phyloP scores from a whole-genome alignment of 1,140 invertebrate genomes.

The Drosophila tani region DNA sequence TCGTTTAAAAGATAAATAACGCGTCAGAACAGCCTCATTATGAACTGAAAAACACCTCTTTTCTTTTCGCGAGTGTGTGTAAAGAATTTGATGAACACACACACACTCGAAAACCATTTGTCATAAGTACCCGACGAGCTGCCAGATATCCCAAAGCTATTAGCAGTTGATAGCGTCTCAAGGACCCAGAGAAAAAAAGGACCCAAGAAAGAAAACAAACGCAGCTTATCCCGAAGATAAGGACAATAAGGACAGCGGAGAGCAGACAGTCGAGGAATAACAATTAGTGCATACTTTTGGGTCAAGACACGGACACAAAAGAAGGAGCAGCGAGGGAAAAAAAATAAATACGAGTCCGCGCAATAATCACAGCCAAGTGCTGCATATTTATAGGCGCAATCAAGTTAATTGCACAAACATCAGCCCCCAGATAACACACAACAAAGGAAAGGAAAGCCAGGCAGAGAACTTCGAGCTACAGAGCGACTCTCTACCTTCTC shows the following conservation, averaged over 20 bases:
- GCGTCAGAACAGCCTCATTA: conserved; percentile 6
- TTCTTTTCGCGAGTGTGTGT: neutral
- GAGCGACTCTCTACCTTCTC: neutral
- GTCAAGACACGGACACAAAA: conserved; percentile 30
- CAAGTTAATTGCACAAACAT: conserved; percentile 77
- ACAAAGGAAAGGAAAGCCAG: conserved; percentile 19
- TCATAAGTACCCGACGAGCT: conserved; percentile 16
- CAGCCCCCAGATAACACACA: conserved; percentile 19
- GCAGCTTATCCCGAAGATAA: conserved; percentile 10
- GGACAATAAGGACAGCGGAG: conserved; percentile 12
- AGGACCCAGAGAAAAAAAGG: conserved; percentile 8
- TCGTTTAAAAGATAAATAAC: neutral
- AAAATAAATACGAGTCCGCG: conserved; percentile 50
- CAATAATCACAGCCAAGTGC: conserved; percentile 79
- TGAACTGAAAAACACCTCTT: neutral
- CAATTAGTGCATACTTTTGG: conserved; percentile 75
- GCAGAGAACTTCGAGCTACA: neutral
- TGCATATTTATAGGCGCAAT: conserved; percentile 84
- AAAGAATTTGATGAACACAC: conserved; percentile 5
- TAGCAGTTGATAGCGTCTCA: conserved; percentile 62
- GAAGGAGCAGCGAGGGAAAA: conserved; percentile 12
- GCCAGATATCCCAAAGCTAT: conserved; percentile 55
- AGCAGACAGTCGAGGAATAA: conserved; percentile 58
- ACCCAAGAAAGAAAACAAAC: neutral
- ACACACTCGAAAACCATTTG: conserved; percentile 22